Conservation (phyloP, 2,113 vertebrate species). For the Charadrius vociferus region DNA sequence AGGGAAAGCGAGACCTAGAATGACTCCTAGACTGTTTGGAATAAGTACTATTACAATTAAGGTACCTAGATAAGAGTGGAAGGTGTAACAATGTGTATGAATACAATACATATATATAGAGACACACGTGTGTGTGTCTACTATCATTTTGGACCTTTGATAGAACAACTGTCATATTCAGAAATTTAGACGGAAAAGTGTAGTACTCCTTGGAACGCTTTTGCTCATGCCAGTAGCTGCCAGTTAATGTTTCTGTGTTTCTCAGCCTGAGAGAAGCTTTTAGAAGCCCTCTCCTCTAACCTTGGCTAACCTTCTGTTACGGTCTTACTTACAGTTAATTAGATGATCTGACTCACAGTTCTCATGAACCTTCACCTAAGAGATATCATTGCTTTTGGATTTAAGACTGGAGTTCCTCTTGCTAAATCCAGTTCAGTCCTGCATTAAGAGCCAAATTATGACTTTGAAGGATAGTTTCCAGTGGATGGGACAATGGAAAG, state of each 20-base stretch:
- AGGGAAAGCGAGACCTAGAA: neutral
- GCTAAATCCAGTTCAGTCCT: neutral
- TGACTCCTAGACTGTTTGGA: neutral
- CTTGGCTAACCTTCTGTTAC: neutral
- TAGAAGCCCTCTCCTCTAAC: neutral
- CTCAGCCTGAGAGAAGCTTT: neutral
- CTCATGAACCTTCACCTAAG: neutral
- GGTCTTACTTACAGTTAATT: neutral
- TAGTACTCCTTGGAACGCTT: neutral
- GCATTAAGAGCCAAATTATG: neutral
- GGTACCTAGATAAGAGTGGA: neutral
- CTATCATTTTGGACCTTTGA: neutral
- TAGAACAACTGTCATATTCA: neutral
- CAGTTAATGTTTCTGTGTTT: neutral
- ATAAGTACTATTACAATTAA: neutral
- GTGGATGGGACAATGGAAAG: neutral
- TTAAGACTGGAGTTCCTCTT: neutral
- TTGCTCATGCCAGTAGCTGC: neutral
- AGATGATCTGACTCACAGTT: neutral
- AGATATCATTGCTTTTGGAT: neutral
- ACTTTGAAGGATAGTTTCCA: neutral
- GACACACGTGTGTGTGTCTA: fast-evolving
- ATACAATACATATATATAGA: neutral
- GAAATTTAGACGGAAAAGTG: neutral
- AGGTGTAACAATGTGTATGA: neutral